Evolutionary conservation across 1,140 invertebrate genomes (phyloP).

Genomic region (Nebria ingens): DNA sequence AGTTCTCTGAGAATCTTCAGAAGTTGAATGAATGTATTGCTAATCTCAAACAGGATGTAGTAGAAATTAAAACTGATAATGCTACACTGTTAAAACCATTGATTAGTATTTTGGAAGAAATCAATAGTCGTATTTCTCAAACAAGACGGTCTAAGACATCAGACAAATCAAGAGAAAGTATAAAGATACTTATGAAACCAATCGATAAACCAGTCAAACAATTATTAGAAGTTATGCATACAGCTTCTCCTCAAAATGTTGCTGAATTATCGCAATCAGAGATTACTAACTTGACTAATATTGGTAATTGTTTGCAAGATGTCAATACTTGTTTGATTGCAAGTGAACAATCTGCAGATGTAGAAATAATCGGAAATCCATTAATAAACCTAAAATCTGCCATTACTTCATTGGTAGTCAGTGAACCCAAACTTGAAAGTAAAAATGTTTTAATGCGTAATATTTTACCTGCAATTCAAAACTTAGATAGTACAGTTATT

Average conservation of each 20-base stretch:
- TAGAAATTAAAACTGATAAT: neutral
- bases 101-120: neutral
- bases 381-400: neutral
- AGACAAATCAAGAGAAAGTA: neutral
- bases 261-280: neutral
- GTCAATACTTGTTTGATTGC: neutral
- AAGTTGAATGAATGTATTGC: conserved; percentile 21
- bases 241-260: neutral
- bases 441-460: conserved; percentile 1
- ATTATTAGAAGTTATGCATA: neutral
- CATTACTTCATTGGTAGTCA: neutral
- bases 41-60: conserved; percentile 11
- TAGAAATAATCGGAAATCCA: neutral
- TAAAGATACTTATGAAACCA: neutral
- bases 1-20: conserved; percentile 20
- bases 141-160: neutral
- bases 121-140: neutral
- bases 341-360: neutral
- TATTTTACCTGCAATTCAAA: neutral
- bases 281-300: neutral
- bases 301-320: neutral
- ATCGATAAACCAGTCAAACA: neutral
- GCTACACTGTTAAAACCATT: neutral
- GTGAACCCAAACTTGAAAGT: neutral
- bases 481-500: conserved; percentile 3